These are phyloP conservation scores for Jacana jacana DNA, from an alignment of 2,113 vertebrate genomes.

Conservation along the genomic window DNA sequence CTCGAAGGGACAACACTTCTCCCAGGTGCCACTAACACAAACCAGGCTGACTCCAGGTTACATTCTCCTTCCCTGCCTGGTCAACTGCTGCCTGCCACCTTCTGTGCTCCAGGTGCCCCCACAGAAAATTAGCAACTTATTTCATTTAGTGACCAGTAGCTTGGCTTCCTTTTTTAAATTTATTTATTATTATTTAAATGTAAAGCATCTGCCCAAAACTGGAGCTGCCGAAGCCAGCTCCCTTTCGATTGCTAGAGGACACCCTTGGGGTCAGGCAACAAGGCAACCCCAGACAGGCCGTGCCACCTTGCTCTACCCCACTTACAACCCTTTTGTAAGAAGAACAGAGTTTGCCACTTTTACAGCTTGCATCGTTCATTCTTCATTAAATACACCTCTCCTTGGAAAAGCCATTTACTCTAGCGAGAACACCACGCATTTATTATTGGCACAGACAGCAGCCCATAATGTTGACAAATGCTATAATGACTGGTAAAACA, in stretches of 20 bases:
- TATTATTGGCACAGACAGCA: slow-evolving; percentile 37
- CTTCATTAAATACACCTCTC: slow-evolving; percentile 43
- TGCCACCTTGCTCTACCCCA: neutral
- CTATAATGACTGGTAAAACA: slow-evolving; percentile 43
- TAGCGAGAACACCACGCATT: neutral
- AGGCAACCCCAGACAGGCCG: accelerated
- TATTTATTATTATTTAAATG: neutral
- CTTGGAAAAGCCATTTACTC: slow-evolving; percentile 30
- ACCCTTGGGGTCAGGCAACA: accelerated
- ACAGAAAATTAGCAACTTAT: neutral
- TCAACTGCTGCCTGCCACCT: neutral
- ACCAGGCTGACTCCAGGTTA: neutral
- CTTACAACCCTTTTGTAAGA: neutral
- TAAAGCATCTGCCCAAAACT: neutral
- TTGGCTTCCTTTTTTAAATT: neutral
- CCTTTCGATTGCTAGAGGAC: neutral
- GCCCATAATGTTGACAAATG: slow-evolving; percentile 60
- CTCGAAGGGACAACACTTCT: accelerated
- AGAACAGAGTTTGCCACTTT: neutral
- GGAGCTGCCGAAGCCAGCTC: neutral
- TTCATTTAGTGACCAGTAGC: neutral
- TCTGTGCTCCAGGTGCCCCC: neutral
- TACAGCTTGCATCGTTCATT: neutral
- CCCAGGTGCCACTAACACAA: accelerated
- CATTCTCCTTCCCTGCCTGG: neutral